Conservation (phyloP, 1,140 invertebrate genomes). For the Vanessa tameamea region DNA sequence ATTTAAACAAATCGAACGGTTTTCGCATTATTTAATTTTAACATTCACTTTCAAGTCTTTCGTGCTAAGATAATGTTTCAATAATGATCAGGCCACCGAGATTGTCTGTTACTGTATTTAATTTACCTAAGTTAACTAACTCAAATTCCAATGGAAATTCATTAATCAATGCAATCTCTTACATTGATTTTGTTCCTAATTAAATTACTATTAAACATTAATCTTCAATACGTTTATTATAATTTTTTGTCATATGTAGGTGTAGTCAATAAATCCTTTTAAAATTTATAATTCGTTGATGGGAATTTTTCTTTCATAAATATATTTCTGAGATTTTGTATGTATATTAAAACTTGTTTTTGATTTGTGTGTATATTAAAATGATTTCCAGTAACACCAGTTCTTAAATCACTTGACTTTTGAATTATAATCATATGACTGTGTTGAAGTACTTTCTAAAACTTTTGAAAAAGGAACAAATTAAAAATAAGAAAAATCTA, state of each 20-base stretch:
- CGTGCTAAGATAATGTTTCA: constrained; percentile 14
- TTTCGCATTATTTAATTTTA: constrained; percentile 11
- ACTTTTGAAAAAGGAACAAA: too few species aligned
- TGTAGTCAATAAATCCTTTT: too few species aligned
- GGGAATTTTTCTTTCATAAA: too few species aligned
- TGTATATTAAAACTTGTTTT: too few species aligned
- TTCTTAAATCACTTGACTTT: too few species aligned
- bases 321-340: too few species aligned
- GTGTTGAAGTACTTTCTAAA: too few species aligned
- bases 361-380: too few species aligned
- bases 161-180: constrained; percentile 6
- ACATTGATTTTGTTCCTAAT: neutral
- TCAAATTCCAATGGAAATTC: constrained; percentile 4
- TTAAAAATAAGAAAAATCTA: too few species aligned
- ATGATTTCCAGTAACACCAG: too few species aligned
- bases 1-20: neutral
- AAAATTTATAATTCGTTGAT: too few species aligned
- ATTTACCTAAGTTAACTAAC: constrained; percentile 1
- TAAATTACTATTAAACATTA: neutral
- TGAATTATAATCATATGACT: too few species aligned
- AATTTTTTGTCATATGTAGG: neutral
- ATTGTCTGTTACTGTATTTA: constrained; percentile 8
- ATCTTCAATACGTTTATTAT: neutral
- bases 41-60: constrained; percentile 14
- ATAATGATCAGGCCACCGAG: constrained; percentile 6